Evolutionary conservation across 2,797 vertebrate genomes (phyloP).

Genomic region (Clarias pachynema): DNA sequence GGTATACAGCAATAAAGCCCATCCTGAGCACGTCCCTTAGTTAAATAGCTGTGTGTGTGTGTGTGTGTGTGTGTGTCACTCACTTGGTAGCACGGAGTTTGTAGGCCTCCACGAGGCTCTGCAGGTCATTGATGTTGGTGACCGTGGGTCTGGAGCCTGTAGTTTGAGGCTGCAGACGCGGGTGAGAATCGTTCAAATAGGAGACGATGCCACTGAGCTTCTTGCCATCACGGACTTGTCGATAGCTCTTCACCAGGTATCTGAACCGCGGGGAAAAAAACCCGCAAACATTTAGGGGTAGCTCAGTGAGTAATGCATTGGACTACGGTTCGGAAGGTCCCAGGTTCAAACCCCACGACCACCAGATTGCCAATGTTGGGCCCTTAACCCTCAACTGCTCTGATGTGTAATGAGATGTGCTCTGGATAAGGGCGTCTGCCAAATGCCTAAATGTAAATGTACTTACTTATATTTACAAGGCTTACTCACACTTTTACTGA

Average conservation of each 20-base stretch:
- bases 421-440: too few species aligned
- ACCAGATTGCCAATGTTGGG: too few species aligned
- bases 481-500: not conserved
- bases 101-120: conserved; percentile 86
- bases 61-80: conserved; percentile 52
- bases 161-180: conserved; percentile 83
- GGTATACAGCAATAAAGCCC: not conserved
- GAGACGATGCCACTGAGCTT: conserved; percentile 86
- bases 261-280: conserved; percentile 64
- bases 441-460: too few species aligned
- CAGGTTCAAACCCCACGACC: too few species aligned
- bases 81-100: conserved; percentile 89
- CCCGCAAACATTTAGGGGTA: too few species aligned
- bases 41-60: not conserved
- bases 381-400: too few species aligned
- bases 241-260: conserved; percentile 92
- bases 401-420: too few species aligned
- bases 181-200: conserved; percentile 85
- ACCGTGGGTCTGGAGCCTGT: conserved; percentile 76
- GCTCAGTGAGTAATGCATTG: too few species aligned
- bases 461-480: not conserved
- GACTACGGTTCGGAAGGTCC: too few species aligned
- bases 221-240: conserved; percentile 83
- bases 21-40: not conserved
- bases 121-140: conserved; percentile 79